phyloP scores from a whole-genome alignment of 2,888 invertebrate species.

The Beris chalybata region DNA sequence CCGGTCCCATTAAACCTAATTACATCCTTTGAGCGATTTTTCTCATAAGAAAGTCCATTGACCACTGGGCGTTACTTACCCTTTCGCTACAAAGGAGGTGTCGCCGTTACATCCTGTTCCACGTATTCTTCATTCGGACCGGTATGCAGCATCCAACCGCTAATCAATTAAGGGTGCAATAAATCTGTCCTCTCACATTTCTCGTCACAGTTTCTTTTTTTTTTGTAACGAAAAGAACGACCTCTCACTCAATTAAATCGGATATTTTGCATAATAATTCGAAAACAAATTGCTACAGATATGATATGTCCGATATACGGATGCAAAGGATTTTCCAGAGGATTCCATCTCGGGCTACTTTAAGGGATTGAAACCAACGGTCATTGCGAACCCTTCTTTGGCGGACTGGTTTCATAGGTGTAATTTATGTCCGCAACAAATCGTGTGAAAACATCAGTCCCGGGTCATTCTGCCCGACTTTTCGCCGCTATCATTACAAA shows the following conservation, averaged over 20 bases:
- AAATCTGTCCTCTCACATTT: constrained; percentile 11
- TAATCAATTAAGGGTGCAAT: constrained; percentile 22
- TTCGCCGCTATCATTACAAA: constrained; percentile 22
- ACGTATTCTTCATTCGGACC: background rate
- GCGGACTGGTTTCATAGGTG: constrained; percentile 21
- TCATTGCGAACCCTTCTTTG: constrained; percentile 22
- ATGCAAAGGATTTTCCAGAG: background rate
- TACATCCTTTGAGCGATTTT: constrained; percentile 1
- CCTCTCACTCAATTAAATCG: constrained; percentile 19
- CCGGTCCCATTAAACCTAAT: constrained; percentile 18
- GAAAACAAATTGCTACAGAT: background rate
- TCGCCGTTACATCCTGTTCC: constrained; percentile 21
- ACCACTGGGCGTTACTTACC: constrained; percentile 17
- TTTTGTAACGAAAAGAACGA: background rate
- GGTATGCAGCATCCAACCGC: constrained; percentile 11
- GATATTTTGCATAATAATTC: constrained; percentile 17
- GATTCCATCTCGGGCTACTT: constrained; percentile 23
- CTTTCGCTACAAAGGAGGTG: constrained; percentile 3
- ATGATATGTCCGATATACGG: constrained; percentile 3
- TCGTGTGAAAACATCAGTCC: constrained; percentile 36
- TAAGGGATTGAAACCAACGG: constrained; percentile 31
- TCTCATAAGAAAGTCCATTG: background rate
- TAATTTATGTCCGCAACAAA: constrained; percentile 35
- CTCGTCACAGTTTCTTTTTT: background rate
- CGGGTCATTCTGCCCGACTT: constrained; percentile 28